These are phyloP conservation scores for Notodonta dromedarius DNA, from an alignment of 2,888 invertebrate genomes.

Conservation along the genomic window DNA sequence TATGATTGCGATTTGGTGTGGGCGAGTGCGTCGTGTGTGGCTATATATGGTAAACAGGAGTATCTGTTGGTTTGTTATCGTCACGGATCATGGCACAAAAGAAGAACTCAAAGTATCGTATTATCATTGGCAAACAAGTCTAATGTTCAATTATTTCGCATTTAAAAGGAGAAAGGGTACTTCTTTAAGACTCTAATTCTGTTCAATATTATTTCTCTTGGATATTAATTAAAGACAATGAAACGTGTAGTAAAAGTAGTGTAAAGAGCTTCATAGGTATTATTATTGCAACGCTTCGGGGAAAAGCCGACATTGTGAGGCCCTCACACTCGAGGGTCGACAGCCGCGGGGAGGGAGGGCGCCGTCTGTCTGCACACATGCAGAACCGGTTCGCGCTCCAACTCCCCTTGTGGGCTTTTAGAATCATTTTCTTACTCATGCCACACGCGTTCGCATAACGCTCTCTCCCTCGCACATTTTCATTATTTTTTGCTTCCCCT, in stretches of 20 bases:
- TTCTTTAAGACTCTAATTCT: conserved; percentile 11
- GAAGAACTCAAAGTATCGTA: conserved; percentile 30
- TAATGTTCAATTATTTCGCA: conserved; percentile 9
- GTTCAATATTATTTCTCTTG: conserved; percentile 8
- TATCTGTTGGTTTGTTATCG: conserved; percentile 37
- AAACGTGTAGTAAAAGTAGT: conserved; percentile 20
- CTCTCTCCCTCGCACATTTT: conserved; percentile 76
- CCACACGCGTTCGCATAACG: conserved; percentile 72
- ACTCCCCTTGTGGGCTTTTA: conserved; percentile 75
- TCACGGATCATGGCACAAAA: conserved; percentile 35
- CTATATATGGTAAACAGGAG: conserved; percentile 45
- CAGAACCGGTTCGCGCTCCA: conserved; percentile 80
- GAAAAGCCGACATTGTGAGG: conserved; percentile 76
- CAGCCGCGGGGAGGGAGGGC: conserved; percentile 76
- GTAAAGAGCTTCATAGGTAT: conserved; percentile 52
- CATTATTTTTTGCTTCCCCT: conserved; percentile 81
- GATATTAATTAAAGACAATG: conserved; percentile 14
- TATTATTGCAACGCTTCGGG: conserved; percentile 76
- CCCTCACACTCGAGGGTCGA: conserved; percentile 76
- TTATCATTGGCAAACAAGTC: conserved; percentile 34
- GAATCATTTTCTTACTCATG: conserved; percentile 67
- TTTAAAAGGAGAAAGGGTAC: conserved; percentile 35
- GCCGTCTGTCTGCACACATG: conserved; percentile 79
- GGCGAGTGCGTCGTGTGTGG: conserved; percentile 78
- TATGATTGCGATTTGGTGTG: conserved; percentile 72